A percentile compares a stretch with the other conserved stretches of the same genome.
These are phyloP conservation scores for Trichosurus vulpecula DNA, from an alignment of 2,797 vertebrate genomes.

Conservation along the genomic window DNA sequence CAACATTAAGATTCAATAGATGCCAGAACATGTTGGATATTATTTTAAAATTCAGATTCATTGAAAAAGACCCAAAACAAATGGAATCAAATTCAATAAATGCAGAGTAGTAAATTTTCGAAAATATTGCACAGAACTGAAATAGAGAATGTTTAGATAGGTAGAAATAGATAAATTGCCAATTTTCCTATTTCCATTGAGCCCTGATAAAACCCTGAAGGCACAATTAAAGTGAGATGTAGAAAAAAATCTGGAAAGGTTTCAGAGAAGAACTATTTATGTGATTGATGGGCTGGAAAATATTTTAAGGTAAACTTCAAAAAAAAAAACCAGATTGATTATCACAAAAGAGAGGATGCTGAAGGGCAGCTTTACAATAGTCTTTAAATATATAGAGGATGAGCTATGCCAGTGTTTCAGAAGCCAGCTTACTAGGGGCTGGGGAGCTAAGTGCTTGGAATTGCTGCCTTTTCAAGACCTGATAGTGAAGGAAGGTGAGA, in stretches of 20 bases:
- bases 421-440: neutral
- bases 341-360: neutral
- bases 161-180: neutral
- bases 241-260: neutral
- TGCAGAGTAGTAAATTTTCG: neutral
- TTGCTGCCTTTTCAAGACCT: neutral
- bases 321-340: neutral
- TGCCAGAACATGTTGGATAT: neutral
- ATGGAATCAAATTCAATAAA: neutral
- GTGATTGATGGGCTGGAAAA: neutral
- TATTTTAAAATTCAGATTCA: neutral
- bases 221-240: neutral
- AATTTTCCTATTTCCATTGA: neutral
- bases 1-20: neutral
- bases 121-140: neutral
- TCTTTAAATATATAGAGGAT: neutral
- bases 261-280: neutral
- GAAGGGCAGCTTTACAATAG: neutral
- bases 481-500: neutral
- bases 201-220: neutral
- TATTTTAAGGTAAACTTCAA: neutral
- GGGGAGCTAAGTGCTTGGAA: neutral
- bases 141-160: neutral
- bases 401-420: neutral
- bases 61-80: neutral